These are phyloP conservation scores for Drosophila kepulauana DNA, from an alignment of 1,140 invertebrate species.

Conservation along the genomic window DNA sequence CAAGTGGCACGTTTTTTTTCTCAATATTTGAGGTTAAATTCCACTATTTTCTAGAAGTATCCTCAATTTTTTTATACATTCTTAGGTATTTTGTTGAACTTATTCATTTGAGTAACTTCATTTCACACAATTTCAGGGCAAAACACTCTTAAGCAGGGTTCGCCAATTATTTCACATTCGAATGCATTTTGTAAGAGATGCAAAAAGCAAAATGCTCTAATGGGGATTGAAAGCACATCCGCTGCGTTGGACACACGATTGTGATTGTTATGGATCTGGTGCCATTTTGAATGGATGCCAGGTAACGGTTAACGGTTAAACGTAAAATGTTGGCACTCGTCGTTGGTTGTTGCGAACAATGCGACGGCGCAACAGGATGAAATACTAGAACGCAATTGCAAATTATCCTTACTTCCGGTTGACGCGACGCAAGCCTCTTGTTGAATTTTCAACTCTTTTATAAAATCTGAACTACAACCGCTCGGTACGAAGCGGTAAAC, in stretches of 20 bases:
- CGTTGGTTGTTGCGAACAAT: constrained; percentile 33
- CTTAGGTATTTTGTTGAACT: constrained; percentile 12
- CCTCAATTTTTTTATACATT: neutral
- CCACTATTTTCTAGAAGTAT: constrained; percentile 19
- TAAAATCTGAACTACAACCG: constrained; percentile 59
- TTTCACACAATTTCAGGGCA: neutral
- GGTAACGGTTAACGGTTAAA: constrained; percentile 8
- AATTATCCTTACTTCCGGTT: constrained; percentile 76
- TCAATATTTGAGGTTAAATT: constrained; percentile 62
- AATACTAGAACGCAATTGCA: constrained; percentile 30
- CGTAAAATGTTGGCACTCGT: neutral
- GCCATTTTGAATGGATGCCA: constrained; percentile 26
- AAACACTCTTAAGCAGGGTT: constrained; percentile 16
- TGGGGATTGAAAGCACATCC: constrained; percentile 63
- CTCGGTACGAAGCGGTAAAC: constrained; percentile 70
- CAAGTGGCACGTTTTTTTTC: constrained; percentile 37
- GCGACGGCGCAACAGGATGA: constrained; percentile 78
- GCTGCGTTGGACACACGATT: constrained; percentile 60
- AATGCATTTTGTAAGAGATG: constrained; percentile 27
- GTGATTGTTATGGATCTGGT: neutral
- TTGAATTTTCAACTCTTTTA: constrained; percentile 32
- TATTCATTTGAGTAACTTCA: constrained; percentile 7
- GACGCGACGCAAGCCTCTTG: constrained; percentile 43
- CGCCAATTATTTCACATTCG: constrained; percentile 39
- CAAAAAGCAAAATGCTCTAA: constrained; percentile 50